These are phyloP conservation scores for Gonocerus acuteangulatus DNA, from an alignment of 2,888 invertebrate genomes.

Conservation along the genomic window DNA sequence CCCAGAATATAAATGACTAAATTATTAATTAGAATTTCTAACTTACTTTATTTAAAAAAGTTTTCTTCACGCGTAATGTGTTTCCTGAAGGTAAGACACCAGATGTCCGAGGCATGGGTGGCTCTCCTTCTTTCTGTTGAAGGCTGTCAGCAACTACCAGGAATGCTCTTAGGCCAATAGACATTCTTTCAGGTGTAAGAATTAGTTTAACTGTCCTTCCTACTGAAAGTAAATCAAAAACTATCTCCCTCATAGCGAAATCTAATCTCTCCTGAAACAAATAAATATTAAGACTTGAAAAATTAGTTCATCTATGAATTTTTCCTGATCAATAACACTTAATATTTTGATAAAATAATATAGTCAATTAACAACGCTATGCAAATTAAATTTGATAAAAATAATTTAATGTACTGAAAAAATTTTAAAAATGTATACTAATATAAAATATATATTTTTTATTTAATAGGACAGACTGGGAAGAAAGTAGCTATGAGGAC, in stretches of 20 bases:
- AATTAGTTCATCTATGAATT: not conserved
- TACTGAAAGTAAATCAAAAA: constrained; percentile 93
- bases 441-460: too few species aligned
- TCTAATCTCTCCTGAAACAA: constrained; percentile 71
- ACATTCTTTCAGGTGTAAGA: constrained; percentile 93
- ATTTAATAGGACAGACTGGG: too few species aligned
- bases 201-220: constrained; percentile 89
- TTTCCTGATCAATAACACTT: not conserved
- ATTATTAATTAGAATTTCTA: too few species aligned
- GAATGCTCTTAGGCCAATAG: constrained; percentile 93
- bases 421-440: too few species aligned
- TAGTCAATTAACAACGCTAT: too few species aligned
- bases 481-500: too few species aligned
- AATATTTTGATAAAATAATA: too few species aligned
- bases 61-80: constrained; percentile 88
- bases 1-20: too few species aligned
- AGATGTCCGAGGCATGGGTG: constrained; percentile 95
- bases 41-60: constrained; percentile 76
- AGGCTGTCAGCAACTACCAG: constrained; percentile 96
- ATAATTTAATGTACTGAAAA: too few species aligned
- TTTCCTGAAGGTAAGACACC: constrained; percentile 92
- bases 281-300: not conserved
- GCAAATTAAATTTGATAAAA: too few species aligned
- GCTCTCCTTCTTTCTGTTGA: constrained; percentile 98
- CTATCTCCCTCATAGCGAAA: constrained; percentile 98